Evolutionary conservation across 2,113 vertebrate genomes (phyloP).

Genomic region (Erythrolamprus reginae): DNA sequence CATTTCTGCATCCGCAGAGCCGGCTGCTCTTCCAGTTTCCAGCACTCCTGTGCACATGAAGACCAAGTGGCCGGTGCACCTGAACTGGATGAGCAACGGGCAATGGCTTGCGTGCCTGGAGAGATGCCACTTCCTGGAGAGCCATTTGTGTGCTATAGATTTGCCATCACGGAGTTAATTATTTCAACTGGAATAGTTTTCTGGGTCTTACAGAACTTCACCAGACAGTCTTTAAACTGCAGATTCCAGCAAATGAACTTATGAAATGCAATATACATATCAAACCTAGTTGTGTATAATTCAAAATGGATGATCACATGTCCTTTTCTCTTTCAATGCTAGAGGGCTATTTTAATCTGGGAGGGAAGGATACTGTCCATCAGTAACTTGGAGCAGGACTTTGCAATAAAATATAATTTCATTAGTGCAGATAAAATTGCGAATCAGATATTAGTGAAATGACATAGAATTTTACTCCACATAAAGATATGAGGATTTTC

Average conservation of each 20-base stretch:
- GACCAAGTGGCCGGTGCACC: no score
- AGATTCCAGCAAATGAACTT: background rate
- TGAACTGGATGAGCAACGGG: no score
- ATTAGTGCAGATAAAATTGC: background rate
- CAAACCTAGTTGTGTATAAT: background rate
- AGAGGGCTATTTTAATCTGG: background rate
- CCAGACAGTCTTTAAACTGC: background rate
- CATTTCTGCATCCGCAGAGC: no score
- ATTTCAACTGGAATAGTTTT: background rate
- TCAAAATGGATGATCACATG: background rate
- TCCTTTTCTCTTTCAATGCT: background rate
- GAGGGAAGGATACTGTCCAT: background rate
- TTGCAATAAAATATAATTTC: background rate
- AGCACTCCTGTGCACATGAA: no score
- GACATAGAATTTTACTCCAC: slow-evolving; percentile 13
- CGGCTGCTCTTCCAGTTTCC: no score
- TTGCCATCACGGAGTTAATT: background rate
- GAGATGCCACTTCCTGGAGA: no score
- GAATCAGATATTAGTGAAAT: slow-evolving; percentile 11
- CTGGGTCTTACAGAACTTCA: background rate
- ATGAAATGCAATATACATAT: slow-evolving; percentile 8
- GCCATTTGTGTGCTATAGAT: no score
- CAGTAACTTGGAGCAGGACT: background rate
- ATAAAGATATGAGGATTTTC: background rate
- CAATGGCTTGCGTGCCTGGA: no score